Conservation (phyloP, 1,140 invertebrate species). For the Plodia interpunctella region DNA sequence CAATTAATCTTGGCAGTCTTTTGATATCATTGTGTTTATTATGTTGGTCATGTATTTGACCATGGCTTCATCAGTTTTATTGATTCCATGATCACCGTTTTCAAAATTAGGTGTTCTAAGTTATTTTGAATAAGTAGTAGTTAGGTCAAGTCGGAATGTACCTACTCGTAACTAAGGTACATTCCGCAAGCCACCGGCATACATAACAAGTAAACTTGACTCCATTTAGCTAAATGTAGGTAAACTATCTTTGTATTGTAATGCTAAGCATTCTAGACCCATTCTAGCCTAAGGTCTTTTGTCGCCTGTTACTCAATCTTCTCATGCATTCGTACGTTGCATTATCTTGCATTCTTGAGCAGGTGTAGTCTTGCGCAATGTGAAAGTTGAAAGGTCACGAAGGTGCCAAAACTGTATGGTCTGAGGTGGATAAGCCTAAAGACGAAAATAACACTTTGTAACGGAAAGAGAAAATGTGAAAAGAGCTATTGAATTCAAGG, state of each 20-base stretch:
- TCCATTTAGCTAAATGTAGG: slow-evolving; percentile 5
- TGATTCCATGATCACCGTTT: too few species aligned
- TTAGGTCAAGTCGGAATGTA: too few species aligned
- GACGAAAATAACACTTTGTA: slow-evolving; percentile 7
- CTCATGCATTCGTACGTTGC: slow-evolving; percentile 10
- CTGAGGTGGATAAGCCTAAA: slow-evolving; percentile 13
- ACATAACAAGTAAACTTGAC: slow-evolving; percentile 7
- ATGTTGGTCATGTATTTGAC: too few species aligned
- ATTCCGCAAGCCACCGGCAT: neutral
- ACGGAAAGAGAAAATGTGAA: neutral
- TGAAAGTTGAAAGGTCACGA: slow-evolving; percentile 12
- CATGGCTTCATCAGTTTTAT: too few species aligned
- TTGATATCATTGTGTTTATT: too few species aligned
- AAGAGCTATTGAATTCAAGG: neutral
- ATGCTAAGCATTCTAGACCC: slow-evolving; percentile 5
- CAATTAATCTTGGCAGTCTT: too few species aligned
- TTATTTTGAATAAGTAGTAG: too few species aligned
- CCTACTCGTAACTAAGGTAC: too few species aligned
- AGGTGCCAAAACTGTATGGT: neutral
- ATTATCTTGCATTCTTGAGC: neutral
- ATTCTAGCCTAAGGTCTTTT: neutral
- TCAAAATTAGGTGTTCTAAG: too few species aligned
- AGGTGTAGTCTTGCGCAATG: slow-evolving; percentile 10
- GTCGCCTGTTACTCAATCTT: slow-evolving; percentile 1
- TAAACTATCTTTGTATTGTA: neutral